Conservation (phyloP, 2,113 vertebrate species). For the Malurus cyaneus region DNA sequence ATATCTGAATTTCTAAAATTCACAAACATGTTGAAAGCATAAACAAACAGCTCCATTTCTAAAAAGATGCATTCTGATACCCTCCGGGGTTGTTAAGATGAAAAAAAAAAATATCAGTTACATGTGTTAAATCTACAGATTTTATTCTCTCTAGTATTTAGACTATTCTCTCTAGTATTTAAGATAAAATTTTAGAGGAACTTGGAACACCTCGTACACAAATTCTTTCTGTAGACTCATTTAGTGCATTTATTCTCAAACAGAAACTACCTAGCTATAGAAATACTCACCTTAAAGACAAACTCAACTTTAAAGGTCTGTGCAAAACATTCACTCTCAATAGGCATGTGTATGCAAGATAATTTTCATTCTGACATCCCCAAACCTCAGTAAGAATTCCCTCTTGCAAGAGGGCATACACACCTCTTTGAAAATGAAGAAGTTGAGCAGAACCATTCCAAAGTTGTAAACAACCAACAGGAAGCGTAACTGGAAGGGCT, state of each 20-base stretch:
- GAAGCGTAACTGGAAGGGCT: conserved; percentile 93
- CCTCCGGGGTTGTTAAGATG: background rate
- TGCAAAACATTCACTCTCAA: background rate
- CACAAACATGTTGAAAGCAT: background rate
- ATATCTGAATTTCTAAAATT: background rate
- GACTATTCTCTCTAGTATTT: background rate
- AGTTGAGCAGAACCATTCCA: conserved; percentile 97
- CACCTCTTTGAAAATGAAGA: conserved; percentile 99
- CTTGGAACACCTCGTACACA: background rate
- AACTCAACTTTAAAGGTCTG: background rate
- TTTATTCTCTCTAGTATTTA: background rate
- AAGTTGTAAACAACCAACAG: conserved; percentile 97
- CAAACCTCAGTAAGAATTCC: background rate
- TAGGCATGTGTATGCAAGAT: background rate
- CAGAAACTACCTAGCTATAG: background rate
- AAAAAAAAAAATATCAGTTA: background rate
- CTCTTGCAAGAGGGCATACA: background rate
- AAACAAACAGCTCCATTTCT: background rate
- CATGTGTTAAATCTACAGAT: background rate
- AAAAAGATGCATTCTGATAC: background rate
- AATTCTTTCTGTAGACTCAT: background rate
- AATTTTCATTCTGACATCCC: background rate
- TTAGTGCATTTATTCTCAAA: background rate
- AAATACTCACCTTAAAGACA: background rate
- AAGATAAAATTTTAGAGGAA: background rate